phyloP scores from a whole-genome alignment of 1,140 invertebrate species.

The Aporrectodea caliginosa region DNA sequence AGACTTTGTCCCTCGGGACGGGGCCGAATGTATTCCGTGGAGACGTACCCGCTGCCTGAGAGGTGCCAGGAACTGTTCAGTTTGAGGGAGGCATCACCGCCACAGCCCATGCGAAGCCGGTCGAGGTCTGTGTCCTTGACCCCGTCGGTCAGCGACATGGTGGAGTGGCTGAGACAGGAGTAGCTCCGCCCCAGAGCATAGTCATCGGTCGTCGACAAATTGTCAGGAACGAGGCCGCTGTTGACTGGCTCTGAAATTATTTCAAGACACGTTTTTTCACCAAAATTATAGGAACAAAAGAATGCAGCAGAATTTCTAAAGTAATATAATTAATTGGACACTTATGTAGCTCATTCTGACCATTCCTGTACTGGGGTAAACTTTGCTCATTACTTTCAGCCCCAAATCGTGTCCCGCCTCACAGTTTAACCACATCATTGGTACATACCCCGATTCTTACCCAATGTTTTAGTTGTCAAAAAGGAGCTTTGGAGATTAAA shows the following conservation, averaged over 20 bases:
- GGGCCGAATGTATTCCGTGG: not conserved
- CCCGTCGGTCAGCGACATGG: not conserved
- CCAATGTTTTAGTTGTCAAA: too few relatives aligned
- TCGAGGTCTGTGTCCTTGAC: not conserved
- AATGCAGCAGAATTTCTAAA: not conserved
- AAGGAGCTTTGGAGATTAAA: too few relatives aligned
- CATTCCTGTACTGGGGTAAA: too few relatives aligned
- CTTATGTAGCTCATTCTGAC: not conserved
- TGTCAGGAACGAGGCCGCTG: not conserved
- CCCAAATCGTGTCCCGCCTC: too few relatives aligned
- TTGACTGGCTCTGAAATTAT: not conserved
- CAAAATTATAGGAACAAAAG: not conserved
- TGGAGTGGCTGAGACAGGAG: not conserved
- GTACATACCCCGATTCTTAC: too few relatives aligned
- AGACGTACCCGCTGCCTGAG: not conserved
- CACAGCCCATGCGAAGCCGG: not conserved
- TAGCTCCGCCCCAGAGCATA: not conserved
- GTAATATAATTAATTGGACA: not conserved
- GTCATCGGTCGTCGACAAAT: not conserved
- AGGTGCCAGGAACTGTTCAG: not conserved
- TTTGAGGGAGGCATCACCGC: not conserved
- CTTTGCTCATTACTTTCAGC: too few relatives aligned
- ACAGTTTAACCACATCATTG: too few relatives aligned
- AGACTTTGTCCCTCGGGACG: not conserved
- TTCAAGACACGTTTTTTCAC: not conserved